Percentiles rank a stretch among this genome's conserved stretches.
Evolutionary conservation across 2,113 vertebrate genomes (phyloP).

Genomic region (Syngnathoides biaculeatus): DNA sequence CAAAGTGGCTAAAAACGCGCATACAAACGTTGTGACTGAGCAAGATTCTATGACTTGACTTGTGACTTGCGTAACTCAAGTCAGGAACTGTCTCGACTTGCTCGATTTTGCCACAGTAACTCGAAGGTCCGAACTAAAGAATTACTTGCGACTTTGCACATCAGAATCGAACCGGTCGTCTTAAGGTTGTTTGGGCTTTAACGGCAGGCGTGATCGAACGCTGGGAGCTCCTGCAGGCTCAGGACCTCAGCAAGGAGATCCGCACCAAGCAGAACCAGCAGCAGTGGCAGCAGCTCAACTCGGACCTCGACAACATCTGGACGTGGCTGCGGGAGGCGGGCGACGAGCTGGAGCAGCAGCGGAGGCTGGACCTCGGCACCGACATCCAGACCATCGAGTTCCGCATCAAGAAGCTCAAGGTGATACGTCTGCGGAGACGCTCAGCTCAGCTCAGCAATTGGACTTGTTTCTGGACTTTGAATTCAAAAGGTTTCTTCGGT

Average conservation of each 20-base stretch:
- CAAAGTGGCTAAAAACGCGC: no score
- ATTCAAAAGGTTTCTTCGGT: no score
- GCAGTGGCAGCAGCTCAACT: slow-evolving; percentile 92
- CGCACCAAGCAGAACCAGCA: slow-evolving; percentile 91
- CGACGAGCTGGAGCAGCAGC: slow-evolving; percentile 83
- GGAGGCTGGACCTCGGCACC: slow-evolving; percentile 78
- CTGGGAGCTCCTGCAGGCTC: slow-evolving; percentile 96
- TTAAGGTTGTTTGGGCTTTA: not conserved
- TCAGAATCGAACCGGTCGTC: no score
- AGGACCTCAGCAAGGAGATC: slow-evolving; percentile 89
- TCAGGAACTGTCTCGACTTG: no score
- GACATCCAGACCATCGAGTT: slow-evolving; percentile 85
- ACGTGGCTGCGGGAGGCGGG: slow-evolving; percentile 82
- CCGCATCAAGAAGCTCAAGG: slow-evolving; percentile 93
- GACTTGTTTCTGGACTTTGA: no score
- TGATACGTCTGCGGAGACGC: not conserved
- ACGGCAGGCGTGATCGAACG: slow-evolving; percentile 90
- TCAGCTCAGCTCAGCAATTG: no score
- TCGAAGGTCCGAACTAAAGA: no score
- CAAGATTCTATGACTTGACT: no score
- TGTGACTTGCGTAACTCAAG: no score
- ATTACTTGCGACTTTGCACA: no score
- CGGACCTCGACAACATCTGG: slow-evolving; percentile 82
- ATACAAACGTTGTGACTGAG: no score
- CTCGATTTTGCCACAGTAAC: no score